Conservation (phyloP, 2,113 vertebrate species). For the Ovibos moschatus region DNA sequence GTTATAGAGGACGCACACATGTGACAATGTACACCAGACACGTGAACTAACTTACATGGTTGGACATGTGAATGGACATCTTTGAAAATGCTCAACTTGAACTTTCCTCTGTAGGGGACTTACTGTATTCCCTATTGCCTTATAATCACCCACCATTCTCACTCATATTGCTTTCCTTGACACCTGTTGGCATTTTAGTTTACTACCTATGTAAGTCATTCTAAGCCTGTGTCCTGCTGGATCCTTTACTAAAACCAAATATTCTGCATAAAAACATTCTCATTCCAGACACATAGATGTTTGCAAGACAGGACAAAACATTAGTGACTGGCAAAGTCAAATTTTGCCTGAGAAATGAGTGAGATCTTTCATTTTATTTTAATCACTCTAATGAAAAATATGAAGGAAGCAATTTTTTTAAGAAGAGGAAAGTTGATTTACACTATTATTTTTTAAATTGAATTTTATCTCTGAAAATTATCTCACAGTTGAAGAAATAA, state of each 20-base stretch:
- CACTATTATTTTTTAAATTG: not conserved
- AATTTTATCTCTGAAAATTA: not conserved
- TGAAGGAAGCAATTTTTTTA: not conserved
- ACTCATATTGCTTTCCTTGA: too few relatives aligned
- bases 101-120: not conserved
- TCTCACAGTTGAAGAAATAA: not conserved
- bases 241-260: not conserved
- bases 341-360: not conserved
- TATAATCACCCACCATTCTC: fast-evolving
- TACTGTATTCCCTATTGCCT: not conserved
- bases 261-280: too few relatives aligned
- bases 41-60: not conserved
- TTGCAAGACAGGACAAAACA: not conserved
- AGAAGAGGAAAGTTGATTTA: not conserved
- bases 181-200: fast-evolving
- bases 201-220: too few relatives aligned
- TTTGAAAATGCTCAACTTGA: not conserved
- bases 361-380: not conserved
- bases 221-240: not conserved
- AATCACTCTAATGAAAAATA: not conserved
- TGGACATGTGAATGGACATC: not conserved
- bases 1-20: not conserved
- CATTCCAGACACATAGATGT: not conserved
- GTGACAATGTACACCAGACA: not conserved
- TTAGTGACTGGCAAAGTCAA: fast-evolving